Evolutionary conservation across 2,797 vertebrate genomes (phyloP).

Genomic region (Ispidina lecontei): DNA sequence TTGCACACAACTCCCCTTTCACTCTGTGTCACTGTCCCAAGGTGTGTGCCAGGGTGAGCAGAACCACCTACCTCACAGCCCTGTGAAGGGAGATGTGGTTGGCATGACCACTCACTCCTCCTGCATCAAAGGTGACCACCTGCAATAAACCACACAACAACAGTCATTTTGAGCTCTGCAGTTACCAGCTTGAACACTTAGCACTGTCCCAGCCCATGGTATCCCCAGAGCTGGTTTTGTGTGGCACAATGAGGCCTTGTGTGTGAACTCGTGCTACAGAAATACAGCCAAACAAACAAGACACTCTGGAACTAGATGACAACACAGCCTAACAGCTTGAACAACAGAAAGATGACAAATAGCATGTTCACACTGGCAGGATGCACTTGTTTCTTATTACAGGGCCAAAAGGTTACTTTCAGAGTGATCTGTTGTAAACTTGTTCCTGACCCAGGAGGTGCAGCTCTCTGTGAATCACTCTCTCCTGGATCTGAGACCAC

Average conservation of each 20-base stretch:
- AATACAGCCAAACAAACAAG: constrained; percentile 40
- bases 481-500: background rate
- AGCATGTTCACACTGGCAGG: background rate
- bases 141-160: constrained; percentile 68
- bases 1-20: background rate
- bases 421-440: constrained; percentile 20
- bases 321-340: background rate
- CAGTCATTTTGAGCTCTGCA: background rate
- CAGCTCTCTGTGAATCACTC: constrained; percentile 8
- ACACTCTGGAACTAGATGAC: background rate
- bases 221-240: background rate
- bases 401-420: constrained; percentile 9
- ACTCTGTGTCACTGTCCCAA: background rate
- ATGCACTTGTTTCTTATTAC: constrained; percentile 41
- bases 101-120: constrained; percentile 91
- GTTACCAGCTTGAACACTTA: background rate
- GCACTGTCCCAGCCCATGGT: background rate
- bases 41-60: background rate
- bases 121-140: constrained; percentile 94
- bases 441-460: background rate
- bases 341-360: constrained; percentile 17
- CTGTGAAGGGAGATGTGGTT: constrained; percentile 88
- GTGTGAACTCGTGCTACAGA: constrained; percentile 28
- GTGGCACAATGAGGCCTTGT: constrained; percentile 28
- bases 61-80: constrained; percentile 76